Evolutionary conservation across 2,888 invertebrate species (phyloP), one percentile per base, ranked within the genome.

Genomic region (Ypsolopha sequella): DNA sequence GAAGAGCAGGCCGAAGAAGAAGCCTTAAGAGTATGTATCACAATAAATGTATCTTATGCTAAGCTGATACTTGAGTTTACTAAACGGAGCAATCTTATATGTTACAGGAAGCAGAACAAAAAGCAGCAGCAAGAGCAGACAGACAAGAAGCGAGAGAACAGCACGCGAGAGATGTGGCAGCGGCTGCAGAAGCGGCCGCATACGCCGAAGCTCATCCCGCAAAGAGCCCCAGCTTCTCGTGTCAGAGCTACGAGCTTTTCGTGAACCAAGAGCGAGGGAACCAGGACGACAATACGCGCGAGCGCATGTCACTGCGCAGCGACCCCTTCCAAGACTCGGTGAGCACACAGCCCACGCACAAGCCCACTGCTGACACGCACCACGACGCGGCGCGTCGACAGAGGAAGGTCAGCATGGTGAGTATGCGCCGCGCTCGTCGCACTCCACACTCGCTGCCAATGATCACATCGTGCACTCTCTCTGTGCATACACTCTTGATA

Each of bases 1-100:
- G 97, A 97, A 75, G 97, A 96, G 80, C 95, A 95, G 57, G 97
- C 96, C 45, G 97, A 98, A 81, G 97, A 97, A 76, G 96, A 96
- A 86, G 96, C 96, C 53, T 91, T 96, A 67, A 91, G 93, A 89
- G 95, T 95, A 87, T 86, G 82, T 2, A 9, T 11, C 9, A 6
- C 38, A 38, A 38, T 38, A 4, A 38, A 10, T 38, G 36, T 38
- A n/a, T 8, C 9, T 1, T n/a, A 38, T 10, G 8, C 38, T n/a
- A 2, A 38, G 38, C 38, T 38, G 38, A n/a, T 38, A 38, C n/a
- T 41, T 41, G 41, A 2, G 41, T 41, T 9, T 41, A 41, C 11
- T 2, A 41, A 43, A 8, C 14, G 10, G 39, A 39, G 39, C 6
- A 39, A 39, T 39, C 24, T 2, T 24, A 24, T 24, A 24, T 24